A percentile compares a stretch with the other conserved stretches of the same genome.
Evolutionary conservation across 2,797 vertebrate species (phyloP).

Genomic region (Thunnus albacares): DNA sequence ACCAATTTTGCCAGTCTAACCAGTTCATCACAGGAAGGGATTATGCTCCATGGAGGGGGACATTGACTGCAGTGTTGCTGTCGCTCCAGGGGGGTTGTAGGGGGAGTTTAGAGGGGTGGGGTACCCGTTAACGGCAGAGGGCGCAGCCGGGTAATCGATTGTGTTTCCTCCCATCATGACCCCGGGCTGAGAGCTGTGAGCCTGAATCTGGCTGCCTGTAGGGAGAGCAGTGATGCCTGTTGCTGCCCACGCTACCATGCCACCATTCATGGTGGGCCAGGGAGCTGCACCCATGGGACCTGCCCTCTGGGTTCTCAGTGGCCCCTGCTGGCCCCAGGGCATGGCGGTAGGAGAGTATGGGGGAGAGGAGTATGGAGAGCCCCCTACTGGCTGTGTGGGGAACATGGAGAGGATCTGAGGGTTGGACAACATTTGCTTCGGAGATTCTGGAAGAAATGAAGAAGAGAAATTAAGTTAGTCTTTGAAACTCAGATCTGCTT

Average conservation of each 20-base stretch:
- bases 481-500: background rate
- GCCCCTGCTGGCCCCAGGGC: slow-evolving; percentile 63
- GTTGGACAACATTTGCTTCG: slow-evolving; percentile 47
- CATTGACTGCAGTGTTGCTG: background rate
- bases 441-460: slow-evolving; percentile 50
- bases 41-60: slow-evolving; percentile 13
- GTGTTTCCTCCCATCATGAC: slow-evolving; percentile 18
- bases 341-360: slow-evolving; percentile 48
- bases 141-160: background rate
- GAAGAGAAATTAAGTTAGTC: background rate
- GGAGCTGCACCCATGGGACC: background rate
- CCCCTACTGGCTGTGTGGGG: slow-evolving; percentile 59
- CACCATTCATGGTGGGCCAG: slow-evolving; percentile 46
- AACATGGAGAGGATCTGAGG: slow-evolving; percentile 75
- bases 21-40: slow-evolving; percentile 30
- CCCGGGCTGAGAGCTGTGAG: background rate
- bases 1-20: background rate
- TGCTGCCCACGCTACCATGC: slow-evolving; percentile 40
- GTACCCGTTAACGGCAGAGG: background rate
- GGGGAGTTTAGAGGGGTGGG: slow-evolving; percentile 10
- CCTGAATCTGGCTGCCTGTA: slow-evolving; percentile 21
- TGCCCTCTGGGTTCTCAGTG: slow-evolving; percentile 56
- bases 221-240: slow-evolving; percentile 25
- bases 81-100: background rate
- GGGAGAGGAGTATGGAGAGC: slow-evolving; percentile 51